Evolutionary conservation across 1,140 invertebrate genomes (phyloP), one percentile per base, ranked within the genome.

Genomic region (Acromyrmex charruanus): DNA sequence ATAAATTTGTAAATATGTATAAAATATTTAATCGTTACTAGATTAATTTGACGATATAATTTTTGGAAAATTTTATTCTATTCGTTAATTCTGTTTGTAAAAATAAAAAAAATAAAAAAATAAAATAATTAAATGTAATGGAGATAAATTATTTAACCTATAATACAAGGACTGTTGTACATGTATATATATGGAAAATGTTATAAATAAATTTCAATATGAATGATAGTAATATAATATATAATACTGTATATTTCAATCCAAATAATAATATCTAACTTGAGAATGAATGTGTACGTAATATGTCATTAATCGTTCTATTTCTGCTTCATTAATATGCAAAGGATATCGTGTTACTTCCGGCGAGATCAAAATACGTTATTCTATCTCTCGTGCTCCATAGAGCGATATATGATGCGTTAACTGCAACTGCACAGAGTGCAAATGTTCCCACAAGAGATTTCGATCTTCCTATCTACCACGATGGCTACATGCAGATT

Each of bases 401-500:
- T 55, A 69, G 1, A 3, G 63, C 44, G 28, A 55, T 69, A 58
- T 61, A n/a, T 31, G 31, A 28, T 44, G 49, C 49, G 77, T 55
- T 69, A 81, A 81, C 51, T 80, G 49, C 1, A 79, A 68, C 28
- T 31, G 28, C 49, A 58, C 65, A 58, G 59, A 79, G 51, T 58
- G 79, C 79, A 58, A 81, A 71, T 66, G 79, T 81, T 81, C 65
- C 49, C 65, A 71, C 77, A 81, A 58, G 65, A 58, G 65, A 69
- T 58, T 81, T 55, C 77, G 49, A 69, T 81, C 79, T 71, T 58
- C 51, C 53, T 25, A 74, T 21, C 31, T 39, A 39, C 25, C 9
- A 35, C 4, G 63, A 39, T 25, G 35, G 51, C 35, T 16, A 31
- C 65, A 71, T 58, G 51, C 49, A 58, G 68, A 81, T 81, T 81